These are phyloP conservation scores for Mungos mungo DNA, from an alignment of 2,113 vertebrate species.

Conservation along the genomic window DNA sequence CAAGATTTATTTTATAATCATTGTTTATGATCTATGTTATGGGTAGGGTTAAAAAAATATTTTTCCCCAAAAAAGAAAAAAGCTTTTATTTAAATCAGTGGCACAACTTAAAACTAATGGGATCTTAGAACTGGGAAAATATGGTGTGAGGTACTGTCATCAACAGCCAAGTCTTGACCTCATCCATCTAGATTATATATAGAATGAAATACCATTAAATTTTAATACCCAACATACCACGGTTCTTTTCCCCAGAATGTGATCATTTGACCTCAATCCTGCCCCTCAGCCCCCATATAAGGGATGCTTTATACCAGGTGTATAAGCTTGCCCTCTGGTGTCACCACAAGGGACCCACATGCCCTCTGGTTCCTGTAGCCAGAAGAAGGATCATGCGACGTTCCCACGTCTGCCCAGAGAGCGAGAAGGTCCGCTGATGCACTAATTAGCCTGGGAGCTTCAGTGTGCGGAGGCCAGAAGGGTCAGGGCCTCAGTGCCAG, in stretches of 20 bases:
- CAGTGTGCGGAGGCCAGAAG: too few species aligned
- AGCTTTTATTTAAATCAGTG: neutral
- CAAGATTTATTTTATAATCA: constrained; percentile 5
- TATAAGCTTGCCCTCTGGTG: fast-evolving
- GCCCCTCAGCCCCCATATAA: too few species aligned
- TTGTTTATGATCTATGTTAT: neutral
- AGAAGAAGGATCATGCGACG: fast-evolving
- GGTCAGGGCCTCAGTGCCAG: fast-evolving
- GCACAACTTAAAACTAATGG: neutral
- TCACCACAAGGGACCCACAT: fast-evolving
- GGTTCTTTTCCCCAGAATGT: neutral
- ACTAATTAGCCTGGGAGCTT: fast-evolving
- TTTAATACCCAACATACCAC: neutral
- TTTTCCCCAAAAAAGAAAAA: neutral
- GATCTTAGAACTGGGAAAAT: neutral
- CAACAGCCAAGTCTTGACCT: neutral
- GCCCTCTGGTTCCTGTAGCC: neutral
- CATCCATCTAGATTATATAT: neutral
- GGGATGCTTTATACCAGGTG: too few species aligned
- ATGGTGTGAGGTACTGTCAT: neutral
- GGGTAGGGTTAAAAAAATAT: neutral
- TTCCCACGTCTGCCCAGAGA: neutral
- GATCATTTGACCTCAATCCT: neutral
- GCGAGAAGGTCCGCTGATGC: neutral
- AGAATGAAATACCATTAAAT: neutral